Evolutionary conservation across 2,113 vertebrate species (phyloP).

Genomic region (Cettia cetti): DNA sequence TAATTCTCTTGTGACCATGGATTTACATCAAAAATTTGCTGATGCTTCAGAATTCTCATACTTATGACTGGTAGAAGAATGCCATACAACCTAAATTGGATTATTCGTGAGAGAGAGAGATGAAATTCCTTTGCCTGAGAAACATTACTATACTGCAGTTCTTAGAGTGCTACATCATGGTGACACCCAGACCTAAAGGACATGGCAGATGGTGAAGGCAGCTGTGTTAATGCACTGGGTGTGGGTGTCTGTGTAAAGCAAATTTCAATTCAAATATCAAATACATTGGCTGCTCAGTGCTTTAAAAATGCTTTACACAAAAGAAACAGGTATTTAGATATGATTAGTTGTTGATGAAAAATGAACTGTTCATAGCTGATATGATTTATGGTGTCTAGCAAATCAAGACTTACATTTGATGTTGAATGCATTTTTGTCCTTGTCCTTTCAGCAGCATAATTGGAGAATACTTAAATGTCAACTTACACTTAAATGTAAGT

Average conservation of each 20-base stretch:
- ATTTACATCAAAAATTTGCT: slow-evolving; percentile 64
- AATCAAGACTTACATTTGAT: background rate
- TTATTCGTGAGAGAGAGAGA: slow-evolving; percentile 38
- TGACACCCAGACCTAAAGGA: background rate
- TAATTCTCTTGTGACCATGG: slow-evolving; percentile 31
- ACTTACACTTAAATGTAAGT: background rate
- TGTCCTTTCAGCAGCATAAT: background rate
- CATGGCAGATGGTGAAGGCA: background rate
- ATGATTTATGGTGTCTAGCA: background rate
- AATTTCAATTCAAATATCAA: background rate
- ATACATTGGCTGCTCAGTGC: background rate
- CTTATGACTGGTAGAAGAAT: slow-evolving; percentile 43
- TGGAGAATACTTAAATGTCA: background rate
- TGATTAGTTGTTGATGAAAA: background rate
- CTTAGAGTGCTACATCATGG: background rate
- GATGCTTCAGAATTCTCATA: slow-evolving; percentile 50
- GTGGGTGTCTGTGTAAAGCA: background rate
- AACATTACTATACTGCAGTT: background rate
- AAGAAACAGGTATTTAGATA: background rate
- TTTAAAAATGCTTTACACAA: background rate
- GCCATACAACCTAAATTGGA: slow-evolving; percentile 38
- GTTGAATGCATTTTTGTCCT: background rate
- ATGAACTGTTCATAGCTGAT: background rate
- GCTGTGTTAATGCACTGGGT: background rate
- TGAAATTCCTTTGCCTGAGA: slow-evolving; percentile 29